Evolutionary conservation across 2,113 vertebrate species (phyloP).

Genomic region (Cololabis saira): DNA sequence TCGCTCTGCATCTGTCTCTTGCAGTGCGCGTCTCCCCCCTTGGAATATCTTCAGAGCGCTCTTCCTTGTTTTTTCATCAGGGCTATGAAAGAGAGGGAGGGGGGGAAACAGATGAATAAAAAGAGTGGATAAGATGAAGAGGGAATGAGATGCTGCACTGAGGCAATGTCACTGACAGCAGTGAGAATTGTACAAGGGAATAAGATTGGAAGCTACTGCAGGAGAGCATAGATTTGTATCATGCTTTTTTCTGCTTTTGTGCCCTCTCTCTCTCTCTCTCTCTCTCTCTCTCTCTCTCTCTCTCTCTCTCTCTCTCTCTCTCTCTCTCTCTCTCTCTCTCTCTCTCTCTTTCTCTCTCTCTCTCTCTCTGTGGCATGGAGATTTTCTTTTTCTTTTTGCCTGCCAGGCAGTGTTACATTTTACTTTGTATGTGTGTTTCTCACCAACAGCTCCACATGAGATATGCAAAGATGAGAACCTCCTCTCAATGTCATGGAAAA

Average conservation of each 20-base stretch:
- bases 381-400: constrained; percentile 33
- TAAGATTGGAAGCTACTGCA: constrained; percentile 59
- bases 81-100: constrained; percentile 60
- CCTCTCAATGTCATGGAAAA: constrained; percentile 93
- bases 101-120: constrained; percentile 64
- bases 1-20: constrained; percentile 51
- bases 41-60: constrained; percentile 64
- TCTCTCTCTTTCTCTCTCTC: not conserved
- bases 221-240: constrained; percentile 69
- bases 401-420: constrained; percentile 19
- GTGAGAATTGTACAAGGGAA: constrained; percentile 63
- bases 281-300: not conserved
- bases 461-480: constrained; percentile 94
- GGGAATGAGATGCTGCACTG: constrained; percentile 68
- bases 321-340: constrained; percentile 36
- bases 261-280: not conserved
- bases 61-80: constrained; percentile 63
- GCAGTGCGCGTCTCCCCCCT: constrained; percentile 56
- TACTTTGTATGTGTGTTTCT: constrained; percentile 32
- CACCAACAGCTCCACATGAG: constrained; percentile 88
- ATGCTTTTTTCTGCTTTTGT: constrained; percentile 55
- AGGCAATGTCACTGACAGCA: constrained; percentile 70
- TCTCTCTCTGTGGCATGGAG: not conserved
- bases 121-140: constrained; percentile 66
- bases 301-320: too few relatives aligned